phyloP scores from a whole-genome alignment of 1,140 invertebrate species.

The Drosophila yakuba region DNA sequence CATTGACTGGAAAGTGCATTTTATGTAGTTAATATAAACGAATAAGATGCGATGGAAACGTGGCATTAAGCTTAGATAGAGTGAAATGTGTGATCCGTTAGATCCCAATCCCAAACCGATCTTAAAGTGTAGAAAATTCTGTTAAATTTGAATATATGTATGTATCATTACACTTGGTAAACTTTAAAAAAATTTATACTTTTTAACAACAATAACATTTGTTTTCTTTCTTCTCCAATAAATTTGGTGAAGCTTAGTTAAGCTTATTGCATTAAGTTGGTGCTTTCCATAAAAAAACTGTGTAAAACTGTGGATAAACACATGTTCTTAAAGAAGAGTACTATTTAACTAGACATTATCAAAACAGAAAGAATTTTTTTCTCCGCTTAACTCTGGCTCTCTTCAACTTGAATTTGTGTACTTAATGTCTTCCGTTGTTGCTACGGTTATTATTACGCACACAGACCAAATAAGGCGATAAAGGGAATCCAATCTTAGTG shows the following conservation, averaged over 20 bases:
- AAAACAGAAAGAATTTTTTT: not conserved
- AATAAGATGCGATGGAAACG: conserved; percentile 21
- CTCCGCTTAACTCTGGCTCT: too few relatives aligned
- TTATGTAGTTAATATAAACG: conserved; percentile 43
- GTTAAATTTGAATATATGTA: too few relatives aligned
- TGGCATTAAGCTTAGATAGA: conserved; percentile 35
- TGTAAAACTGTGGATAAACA: too few relatives aligned
- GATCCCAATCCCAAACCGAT: conserved; percentile 25
- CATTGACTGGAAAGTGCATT: conserved; percentile 53
- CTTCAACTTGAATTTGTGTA: conserved; percentile 16
- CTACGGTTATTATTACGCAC: conserved; percentile 42
- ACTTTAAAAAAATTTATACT: too few relatives aligned
- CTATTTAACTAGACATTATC: too few relatives aligned
- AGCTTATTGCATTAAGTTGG: too few relatives aligned
- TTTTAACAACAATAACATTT: too few relatives aligned
- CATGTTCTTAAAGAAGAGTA: too few relatives aligned
- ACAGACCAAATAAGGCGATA: conserved; percentile 58
- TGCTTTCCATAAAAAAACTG: too few relatives aligned
- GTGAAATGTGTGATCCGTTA: conserved; percentile 23
- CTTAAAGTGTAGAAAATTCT: conserved; percentile 23
- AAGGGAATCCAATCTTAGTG: conserved; percentile 36
- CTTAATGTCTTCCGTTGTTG: conserved; percentile 50
- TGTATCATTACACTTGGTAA: too few relatives aligned
- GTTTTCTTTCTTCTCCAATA: too few relatives aligned
- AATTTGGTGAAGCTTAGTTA: too few relatives aligned